phyloP scores from a whole-genome alignment of 35 echinoderm and acorn worm species.

The Ophiothrix spiculata region DNA sequence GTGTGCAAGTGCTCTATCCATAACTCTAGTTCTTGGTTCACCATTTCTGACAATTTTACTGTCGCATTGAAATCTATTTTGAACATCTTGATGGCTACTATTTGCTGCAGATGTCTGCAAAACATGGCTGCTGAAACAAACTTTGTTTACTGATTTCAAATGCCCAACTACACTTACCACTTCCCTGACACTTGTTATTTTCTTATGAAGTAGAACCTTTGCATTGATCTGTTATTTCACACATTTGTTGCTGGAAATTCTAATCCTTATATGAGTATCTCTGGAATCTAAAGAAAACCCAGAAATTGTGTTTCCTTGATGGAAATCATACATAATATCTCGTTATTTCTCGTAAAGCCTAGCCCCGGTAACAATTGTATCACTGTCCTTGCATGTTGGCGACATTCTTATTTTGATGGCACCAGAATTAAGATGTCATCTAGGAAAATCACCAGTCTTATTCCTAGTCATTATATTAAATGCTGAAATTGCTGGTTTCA shows the following conservation, averaged over 20 bases:
- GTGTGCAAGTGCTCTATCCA: neutral
- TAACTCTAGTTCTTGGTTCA: neutral
- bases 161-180: neutral
- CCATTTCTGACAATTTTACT: neutral
- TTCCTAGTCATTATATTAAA: neutral
- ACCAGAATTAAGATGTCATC: neutral
- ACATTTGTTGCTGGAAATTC: neutral
- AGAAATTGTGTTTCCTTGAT: neutral
- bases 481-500: neutral
- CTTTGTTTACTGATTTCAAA: neutral
- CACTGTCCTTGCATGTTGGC: too few species aligned
- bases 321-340: conserved; percentile 8
- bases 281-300: neutral
- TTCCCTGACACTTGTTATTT: neutral
- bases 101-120: neutral
- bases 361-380: neutral
- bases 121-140: neutral
- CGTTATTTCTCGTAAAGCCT: conserved; percentile 8
- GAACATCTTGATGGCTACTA: neutral
- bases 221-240: neutral
- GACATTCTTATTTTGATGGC: neutral
- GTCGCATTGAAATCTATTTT: neutral
- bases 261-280: neutral
- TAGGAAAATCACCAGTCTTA: too few species aligned
- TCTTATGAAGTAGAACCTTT: neutral